Conservation (phyloP, 2,797 vertebrate species). For the Cichlasoma orientale region DNA sequence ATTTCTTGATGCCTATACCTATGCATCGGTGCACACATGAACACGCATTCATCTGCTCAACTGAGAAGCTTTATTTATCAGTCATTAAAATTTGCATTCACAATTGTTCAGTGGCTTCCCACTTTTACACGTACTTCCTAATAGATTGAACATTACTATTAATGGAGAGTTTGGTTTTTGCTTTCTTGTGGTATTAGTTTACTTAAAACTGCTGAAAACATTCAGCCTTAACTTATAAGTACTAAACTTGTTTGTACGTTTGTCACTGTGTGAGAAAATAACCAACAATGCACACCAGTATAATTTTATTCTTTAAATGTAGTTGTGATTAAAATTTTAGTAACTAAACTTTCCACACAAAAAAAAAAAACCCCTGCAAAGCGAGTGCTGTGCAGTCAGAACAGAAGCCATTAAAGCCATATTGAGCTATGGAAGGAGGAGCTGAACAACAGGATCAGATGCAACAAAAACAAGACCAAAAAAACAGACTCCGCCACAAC, state of each 20-base stretch:
- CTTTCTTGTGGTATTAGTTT: neutral
- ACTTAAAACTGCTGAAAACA: no score
- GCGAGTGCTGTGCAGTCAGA: neutral
- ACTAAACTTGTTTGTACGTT: neutral
- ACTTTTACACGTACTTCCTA: neutral
- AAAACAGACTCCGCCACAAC: slow-evolving; percentile 55
- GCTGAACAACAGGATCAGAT: slow-evolving; percentile 59
- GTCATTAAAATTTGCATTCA: neutral
- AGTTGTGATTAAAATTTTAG: neutral
- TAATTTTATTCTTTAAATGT: slow-evolving; percentile 9
- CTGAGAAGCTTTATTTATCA: neutral
- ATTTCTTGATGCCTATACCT: neutral
- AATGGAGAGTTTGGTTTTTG: neutral
- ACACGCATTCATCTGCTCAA: neutral
- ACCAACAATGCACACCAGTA: neutral
- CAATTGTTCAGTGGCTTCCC: neutral
- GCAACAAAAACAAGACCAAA: slow-evolving; percentile 58
- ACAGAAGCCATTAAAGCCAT: slow-evolving; percentile 63
- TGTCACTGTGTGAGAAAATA: neutral
- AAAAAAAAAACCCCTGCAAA: neutral
- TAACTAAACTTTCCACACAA: slow-evolving; percentile 14
- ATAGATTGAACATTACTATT: neutral
- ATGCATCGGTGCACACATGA: slow-evolving; percentile 5
- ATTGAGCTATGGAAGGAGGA: slow-evolving; percentile 60
- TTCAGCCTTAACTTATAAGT: neutral